Percentiles rank a stretch among this genome's conserved stretches.
Evolutionary conservation across 2,888 invertebrate species (phyloP).

Genomic region (Sympetrum striolatum): DNA sequence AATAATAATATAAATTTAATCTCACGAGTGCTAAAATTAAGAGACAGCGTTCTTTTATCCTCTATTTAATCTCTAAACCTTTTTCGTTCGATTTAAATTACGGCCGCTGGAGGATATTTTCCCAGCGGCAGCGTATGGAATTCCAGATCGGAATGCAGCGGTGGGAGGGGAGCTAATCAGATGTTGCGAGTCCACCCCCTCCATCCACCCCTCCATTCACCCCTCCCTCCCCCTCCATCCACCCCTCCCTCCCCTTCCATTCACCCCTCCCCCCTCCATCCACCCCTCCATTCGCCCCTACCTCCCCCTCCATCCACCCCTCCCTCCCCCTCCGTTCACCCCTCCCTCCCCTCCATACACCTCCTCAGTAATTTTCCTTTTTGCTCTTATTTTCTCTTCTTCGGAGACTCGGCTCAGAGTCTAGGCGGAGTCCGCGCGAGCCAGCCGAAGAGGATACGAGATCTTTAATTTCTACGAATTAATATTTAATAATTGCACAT

Average conservation of each 20-base stretch:
- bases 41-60: not conserved
- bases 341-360: not conserved
- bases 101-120: not conserved
- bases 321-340: not conserved
- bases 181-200: not conserved
- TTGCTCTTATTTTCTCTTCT: too few species aligned
- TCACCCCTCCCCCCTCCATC: not conserved
- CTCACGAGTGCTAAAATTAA: not conserved
- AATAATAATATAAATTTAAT: too few species aligned
- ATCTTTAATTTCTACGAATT: too few species aligned
- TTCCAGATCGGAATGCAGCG: constrained; percentile 2
- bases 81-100: not conserved
- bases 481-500: too few species aligned
- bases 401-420: too few species aligned
- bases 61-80: not conserved
- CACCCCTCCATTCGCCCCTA: not conserved
- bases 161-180: not conserved
- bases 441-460: too few species aligned
- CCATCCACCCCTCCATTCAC: not conserved
- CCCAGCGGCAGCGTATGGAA: constrained; percentile 9
- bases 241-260: not conserved
- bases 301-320: not conserved
- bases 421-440: too few species aligned
- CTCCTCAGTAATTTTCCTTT: not conserved
- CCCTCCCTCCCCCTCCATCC: not conserved